Evolutionary conservation across 2,888 invertebrate genomes (phyloP).

Genomic region (Endomychus coccineus): DNA sequence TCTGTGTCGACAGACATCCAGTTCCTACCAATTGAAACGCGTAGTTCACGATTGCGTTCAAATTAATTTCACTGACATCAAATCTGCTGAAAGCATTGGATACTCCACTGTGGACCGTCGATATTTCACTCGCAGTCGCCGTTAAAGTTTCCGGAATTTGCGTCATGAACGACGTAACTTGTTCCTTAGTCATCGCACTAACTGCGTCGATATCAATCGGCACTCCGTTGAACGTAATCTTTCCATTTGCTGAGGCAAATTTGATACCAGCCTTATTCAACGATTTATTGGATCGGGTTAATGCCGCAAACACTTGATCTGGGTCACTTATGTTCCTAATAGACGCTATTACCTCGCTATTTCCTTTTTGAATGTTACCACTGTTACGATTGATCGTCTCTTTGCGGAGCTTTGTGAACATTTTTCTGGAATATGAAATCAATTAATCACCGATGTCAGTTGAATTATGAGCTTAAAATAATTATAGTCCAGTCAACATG

Average conservation of each 20-base stretch:
- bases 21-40: conserved; percentile 10
- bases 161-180: conserved; percentile 24
- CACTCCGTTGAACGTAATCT: conserved; percentile 32
- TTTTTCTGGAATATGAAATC: conserved; percentile 43
- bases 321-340: conserved; percentile 49
- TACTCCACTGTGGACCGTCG: conserved; percentile 6
- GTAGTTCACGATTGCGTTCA: conserved; percentile 8
- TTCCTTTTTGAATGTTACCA: conserved; percentile 43
- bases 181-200: conserved; percentile 24
- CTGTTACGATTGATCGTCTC: conserved; percentile 47
- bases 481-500: too few relatives aligned
- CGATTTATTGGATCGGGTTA: conserved; percentile 49
- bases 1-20: conserved; percentile 2
- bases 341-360: conserved; percentile 50
- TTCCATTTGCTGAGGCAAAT: conserved; percentile 29
- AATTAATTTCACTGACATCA: background rate
- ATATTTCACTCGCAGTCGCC: conserved; percentile 6
- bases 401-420: conserved; percentile 51
- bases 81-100: conserved; percentile 7
- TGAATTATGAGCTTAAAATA: too few relatives aligned
- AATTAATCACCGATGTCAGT: background rate
- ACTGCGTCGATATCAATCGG: conserved; percentile 31
- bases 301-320: conserved; percentile 51
- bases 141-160: conserved; percentile 13
- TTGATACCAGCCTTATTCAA: conserved; percentile 46